Conservation (phyloP, 1,140 invertebrate species). For the Copidosoma floridanum region DNA sequence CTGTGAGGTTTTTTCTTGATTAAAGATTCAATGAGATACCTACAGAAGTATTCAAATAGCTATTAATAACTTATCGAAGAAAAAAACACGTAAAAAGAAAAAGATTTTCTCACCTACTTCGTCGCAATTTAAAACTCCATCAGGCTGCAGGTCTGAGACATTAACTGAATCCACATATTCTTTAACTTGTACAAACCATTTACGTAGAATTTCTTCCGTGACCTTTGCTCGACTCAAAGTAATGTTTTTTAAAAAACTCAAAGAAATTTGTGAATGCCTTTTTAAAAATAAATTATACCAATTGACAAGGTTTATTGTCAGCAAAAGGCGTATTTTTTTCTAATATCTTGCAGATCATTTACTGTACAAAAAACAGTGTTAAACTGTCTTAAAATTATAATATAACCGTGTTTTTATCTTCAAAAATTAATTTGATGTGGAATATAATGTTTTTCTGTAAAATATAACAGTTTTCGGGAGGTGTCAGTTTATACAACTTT, state of each 20-base stretch:
- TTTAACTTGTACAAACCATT: too few species aligned
- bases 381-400: too few species aligned
- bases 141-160: neutral
- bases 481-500: too few species aligned
- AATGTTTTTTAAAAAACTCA: neutral
- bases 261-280: neutral
- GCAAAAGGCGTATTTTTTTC: neutral
- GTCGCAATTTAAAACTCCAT: neutral
- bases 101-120: neutral
- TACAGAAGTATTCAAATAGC: slow-evolving; percentile 36
- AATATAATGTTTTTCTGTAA: too few species aligned
- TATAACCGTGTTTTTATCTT: too few species aligned
- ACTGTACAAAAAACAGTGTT: too few species aligned
- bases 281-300: neutral
- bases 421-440: too few species aligned
- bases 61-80: slow-evolving; percentile 8
- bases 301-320: neutral
- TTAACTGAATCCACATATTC: too few species aligned
- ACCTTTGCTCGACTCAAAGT: neutral
- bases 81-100: neutral
- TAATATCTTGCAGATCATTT: too few species aligned
- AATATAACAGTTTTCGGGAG: too few species aligned
- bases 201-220: neutral
- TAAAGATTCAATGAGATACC: neutral
- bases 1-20: neutral